phyloP scores from a whole-genome alignment of 1,140 invertebrate genomes.

The Varroa destructor region DNA sequence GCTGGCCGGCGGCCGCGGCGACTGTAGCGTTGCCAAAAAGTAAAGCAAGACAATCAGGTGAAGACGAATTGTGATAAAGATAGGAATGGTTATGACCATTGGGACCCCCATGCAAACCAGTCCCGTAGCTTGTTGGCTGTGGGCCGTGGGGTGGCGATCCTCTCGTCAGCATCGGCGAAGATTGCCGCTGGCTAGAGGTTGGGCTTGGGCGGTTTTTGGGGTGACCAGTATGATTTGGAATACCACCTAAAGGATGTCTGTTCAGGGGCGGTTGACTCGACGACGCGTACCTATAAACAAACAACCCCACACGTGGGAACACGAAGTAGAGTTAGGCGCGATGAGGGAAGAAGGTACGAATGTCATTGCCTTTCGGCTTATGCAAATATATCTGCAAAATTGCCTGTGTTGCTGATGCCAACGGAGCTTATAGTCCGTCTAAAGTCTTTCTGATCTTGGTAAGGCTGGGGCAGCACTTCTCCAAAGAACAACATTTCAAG shows the following conservation, averaged over 20 bases:
- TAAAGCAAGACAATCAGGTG: slow-evolving; percentile 20
- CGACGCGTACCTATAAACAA: slow-evolving; percentile 3
- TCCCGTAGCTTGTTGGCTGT: neutral
- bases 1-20: neutral
- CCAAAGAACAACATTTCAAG: too few species aligned
- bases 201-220: neutral
- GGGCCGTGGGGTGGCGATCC: slow-evolving; percentile 7
- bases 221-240: neutral
- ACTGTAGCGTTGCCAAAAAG: slow-evolving; percentile 6
- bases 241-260: slow-evolving; percentile 4
- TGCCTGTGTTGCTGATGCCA: too few species aligned
- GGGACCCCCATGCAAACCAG: neutral
- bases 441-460: too few species aligned
- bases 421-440: too few species aligned
- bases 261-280: slow-evolving; percentile 14
- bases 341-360: too few species aligned
- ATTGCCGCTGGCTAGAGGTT: slow-evolving; percentile 7
- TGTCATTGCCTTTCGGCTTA: too few species aligned
- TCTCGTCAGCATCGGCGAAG: slow-evolving; percentile 4
- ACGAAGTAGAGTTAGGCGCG: too few species aligned
- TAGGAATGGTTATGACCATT: slow-evolving; percentile 11
- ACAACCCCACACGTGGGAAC: too few species aligned
- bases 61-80: slow-evolving; percentile 23
- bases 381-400: too few species aligned
- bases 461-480: too few species aligned